Base-by-base conservation (phyloP, 1,140 invertebrate genomes). In the Bombyx mori region DNA sequence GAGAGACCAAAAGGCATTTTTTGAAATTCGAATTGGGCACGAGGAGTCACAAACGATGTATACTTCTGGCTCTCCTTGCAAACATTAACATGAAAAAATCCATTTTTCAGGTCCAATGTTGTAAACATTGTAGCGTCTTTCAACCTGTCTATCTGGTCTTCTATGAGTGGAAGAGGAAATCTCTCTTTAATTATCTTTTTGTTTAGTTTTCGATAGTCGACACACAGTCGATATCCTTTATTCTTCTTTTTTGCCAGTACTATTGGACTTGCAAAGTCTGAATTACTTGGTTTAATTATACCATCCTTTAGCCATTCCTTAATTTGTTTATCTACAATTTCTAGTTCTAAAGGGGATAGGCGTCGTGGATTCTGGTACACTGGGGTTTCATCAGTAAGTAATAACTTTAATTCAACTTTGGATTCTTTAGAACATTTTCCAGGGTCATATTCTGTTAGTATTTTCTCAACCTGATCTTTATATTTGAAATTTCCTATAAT, bases 121-220 rank as follows among this genome's bases (percentile, higher is more conserved):
- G 77, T 79, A 57, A 90, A 90, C 54, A 76, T 77, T 7, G 70
- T 61, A 3, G 68, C 73, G 0, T 69, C 69, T 52, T 62, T 53
- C 26, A 75, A 60, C 75, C 70, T 50, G 62, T 88, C 79, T 7
- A 91, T 62, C 7, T 73, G 69, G 46, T 89, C 84, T 48, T 89
- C 85, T 12, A 91, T 89, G 1, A 82, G 44, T 1, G 89, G 89
- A 8, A 91, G 59, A 0, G 90, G 89, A 64, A 79, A 90, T 22
- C 67, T 54, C 54, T 90, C 88, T 59, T 71, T 74, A 1, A 73
- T 69, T 60, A 68, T 54, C 9, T 57, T 68, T 8, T 65, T 64
- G 66, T 91, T 91, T 10, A 91, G 52, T 18, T 54, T 43, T 42
- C 89, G 48, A 60, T 84, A 91, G 63, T 91, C 88, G 0, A 68